Percentiles rank a stretch among this genome's conserved stretches.
These are phyloP conservation scores for Pelodiscus sinensis DNA, from an alignment of 2,113 vertebrate genomes.

Conservation along the genomic window DNA sequence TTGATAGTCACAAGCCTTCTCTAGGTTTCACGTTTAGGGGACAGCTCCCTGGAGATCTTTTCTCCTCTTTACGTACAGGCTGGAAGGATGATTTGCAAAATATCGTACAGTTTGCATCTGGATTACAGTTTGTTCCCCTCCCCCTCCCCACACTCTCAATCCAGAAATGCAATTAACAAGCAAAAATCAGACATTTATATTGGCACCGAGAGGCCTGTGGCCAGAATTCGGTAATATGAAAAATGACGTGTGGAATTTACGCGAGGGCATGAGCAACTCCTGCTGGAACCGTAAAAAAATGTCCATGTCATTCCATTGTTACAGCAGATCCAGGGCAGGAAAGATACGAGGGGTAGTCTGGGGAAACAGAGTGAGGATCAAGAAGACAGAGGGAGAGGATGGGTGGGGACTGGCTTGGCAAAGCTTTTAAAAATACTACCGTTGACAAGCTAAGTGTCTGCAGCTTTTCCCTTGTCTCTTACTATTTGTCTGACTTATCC, in stretches of 20 bases:
- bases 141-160: constrained; percentile 29
- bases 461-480: background rate
- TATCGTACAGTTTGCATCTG: constrained; percentile 20
- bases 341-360: background rate
- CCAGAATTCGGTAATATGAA: constrained; percentile 54
- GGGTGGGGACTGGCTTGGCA: background rate
- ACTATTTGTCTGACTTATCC: background rate
- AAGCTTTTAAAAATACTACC: background rate
- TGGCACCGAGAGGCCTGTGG: constrained; percentile 7
- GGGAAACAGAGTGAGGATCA: background rate
- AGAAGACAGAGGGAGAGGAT: background rate
- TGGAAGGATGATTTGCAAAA: constrained; percentile 14
- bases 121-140: constrained; percentile 29
- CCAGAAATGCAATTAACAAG: constrained; percentile 47
- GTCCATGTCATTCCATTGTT: background rate
- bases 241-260: constrained; percentile 57
- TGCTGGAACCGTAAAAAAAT: background rate
- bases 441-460: background rate
- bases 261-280: background rate
- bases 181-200: constrained; percentile 25
- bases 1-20: background rate
- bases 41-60: background rate
- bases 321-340: background rate
- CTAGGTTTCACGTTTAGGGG: too few species aligned
- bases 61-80: background rate